phyloP scores from a whole-genome alignment of 2,888 invertebrate species.

The Trichopria drosophilae region DNA sequence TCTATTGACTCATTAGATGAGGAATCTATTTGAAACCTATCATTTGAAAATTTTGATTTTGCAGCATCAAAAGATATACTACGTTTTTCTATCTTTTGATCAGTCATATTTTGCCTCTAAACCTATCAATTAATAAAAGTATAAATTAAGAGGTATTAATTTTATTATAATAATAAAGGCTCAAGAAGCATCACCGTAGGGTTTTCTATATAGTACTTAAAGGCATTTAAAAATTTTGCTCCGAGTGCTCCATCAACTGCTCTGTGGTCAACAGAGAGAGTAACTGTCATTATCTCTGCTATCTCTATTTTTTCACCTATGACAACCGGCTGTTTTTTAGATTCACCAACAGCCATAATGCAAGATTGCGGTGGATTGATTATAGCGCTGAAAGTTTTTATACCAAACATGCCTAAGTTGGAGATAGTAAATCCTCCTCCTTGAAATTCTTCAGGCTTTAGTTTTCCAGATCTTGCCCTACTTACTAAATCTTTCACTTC shows the following conservation, averaged over 20 bases:
- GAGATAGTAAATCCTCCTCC: constrained; percentile 19
- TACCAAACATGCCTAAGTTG: constrained; percentile 18
- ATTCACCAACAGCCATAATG: constrained; percentile 15
- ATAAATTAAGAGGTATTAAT: constrained; percentile 8
- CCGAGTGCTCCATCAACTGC: constrained; percentile 18
- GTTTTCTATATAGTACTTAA: constrained; percentile 18
- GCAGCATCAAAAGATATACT: no score
- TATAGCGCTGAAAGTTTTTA: constrained; percentile 17
- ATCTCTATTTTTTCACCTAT: constrained; percentile 13
- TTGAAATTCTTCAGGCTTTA: constrained; percentile 18
- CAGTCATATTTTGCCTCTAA: no score
- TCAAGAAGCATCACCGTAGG: constrained; percentile 16
- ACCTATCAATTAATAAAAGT: no score
- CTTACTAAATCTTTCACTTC: constrained; percentile 19
- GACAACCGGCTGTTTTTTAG: constrained; percentile 13
- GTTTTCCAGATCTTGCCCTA: constrained; percentile 17
- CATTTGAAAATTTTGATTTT: no score
- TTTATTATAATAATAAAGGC: constrained; percentile 13
- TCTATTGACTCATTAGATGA: no score
- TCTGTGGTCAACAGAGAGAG: constrained; percentile 16
- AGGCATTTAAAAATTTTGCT: constrained; percentile 20
- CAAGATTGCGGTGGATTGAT: constrained; percentile 16
- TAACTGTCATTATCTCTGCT: constrained; percentile 16
- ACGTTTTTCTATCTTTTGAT: no score
- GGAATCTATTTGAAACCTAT: no score